These are phyloP conservation scores for Chaetodon auriga DNA, from an alignment of 2,113 vertebrate species.

Conservation along the genomic window DNA sequence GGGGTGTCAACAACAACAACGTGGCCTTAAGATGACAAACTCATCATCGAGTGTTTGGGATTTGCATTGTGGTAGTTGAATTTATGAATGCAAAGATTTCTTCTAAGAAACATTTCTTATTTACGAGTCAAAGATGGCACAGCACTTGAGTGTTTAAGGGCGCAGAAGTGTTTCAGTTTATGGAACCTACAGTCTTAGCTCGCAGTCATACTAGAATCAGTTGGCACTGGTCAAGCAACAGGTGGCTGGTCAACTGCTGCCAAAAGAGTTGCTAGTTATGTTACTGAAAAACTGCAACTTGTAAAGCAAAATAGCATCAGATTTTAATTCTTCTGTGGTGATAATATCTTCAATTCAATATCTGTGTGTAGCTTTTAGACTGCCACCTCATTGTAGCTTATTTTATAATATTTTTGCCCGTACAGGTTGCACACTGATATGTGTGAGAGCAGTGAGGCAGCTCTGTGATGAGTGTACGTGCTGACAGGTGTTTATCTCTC, in stretches of 20 bases:
- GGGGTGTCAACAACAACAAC: neutral
- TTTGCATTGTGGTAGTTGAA: neutral
- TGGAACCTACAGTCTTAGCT: slow-evolving; percentile 15
- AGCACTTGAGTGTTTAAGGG: neutral
- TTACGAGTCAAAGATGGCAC: neutral
- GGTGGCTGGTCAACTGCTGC: slow-evolving; percentile 49
- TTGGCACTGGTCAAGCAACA: slow-evolving; percentile 53
- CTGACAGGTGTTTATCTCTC: slow-evolving; percentile 45
- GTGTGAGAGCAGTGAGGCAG: neutral
- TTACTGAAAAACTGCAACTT: slow-evolving; percentile 42
- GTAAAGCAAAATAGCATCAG: slow-evolving; percentile 12
- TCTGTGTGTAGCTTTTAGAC: neutral
- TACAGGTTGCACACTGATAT: neutral
- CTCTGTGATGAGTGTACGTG: neutral
- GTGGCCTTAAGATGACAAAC: neutral
- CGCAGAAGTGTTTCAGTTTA: slow-evolving; percentile 20
- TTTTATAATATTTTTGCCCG: neutral
- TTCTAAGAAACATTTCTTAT: neutral
- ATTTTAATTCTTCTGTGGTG: neutral
- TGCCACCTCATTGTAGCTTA: neutral
- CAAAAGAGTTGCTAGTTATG: slow-evolving; percentile 39
- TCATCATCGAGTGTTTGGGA: neutral
- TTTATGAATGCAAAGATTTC: neutral
- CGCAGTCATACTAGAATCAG: slow-evolving; percentile 43
- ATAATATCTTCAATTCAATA: neutral